Base-by-base conservation (phyloP, 2,113 vertebrate species). In the Sardina pilchardus region DNA sequence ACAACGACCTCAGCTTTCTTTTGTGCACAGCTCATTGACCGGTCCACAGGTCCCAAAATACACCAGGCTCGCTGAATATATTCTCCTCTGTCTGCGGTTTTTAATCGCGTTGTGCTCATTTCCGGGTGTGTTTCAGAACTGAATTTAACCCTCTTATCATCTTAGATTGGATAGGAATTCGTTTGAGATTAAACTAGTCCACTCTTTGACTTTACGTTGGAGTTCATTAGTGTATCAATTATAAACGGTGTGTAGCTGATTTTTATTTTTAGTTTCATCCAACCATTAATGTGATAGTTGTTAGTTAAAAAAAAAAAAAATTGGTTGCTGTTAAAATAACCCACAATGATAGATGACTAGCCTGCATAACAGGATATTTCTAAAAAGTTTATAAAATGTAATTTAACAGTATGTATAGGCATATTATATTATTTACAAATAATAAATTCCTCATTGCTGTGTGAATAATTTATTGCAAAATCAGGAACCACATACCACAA, bases 1-100 rank as follows among this genome's bases (percentile, higher is more conserved):
- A 71, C 63, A 34, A 71, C 63, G n/a, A 71, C 26, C 63, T 71
- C 63, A 71, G 63, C 26, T 14, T 71, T 71, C 63, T 71, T 71
- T 71, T 71, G 26, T 71, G 63, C 59, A 67, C 34, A 12, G 8
- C 63, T 71, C 26, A 71, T 9, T 71, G 63, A 34, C 59, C 12
- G n/a, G 8, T 71, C 8, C 26, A 34, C 63, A 14, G 63, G 63
- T 71, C 63, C 26, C n/a, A 34, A 71, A 71, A 71, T 34, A 26
- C 63, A 17, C 48, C 48, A 53, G 3, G 16, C 50, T 47, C 16
- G 50, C 17, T 17, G 50, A 17, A 53, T 16, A 53, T 34, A 34
- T 71, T 24, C 59, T 63, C n/a, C 9, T 16, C 26, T 30, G 6
- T 71, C 63, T 71, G 30, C 63, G 34, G n/a, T 14, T 71, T 71